Conservation (phyloP, 2,888 invertebrate species). For the Elgonia sp. region DNA sequence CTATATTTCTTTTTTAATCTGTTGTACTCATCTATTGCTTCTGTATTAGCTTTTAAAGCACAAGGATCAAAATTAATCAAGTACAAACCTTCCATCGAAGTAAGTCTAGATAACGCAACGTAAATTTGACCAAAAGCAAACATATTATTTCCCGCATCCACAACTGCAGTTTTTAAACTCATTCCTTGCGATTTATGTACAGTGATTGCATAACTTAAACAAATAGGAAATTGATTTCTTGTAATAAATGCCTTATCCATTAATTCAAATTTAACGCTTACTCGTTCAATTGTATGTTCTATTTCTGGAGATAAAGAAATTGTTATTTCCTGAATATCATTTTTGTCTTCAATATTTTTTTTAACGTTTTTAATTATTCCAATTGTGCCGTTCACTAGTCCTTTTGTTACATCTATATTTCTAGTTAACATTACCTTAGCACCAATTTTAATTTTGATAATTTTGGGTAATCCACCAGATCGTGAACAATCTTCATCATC, state of each 20-base stretch:
- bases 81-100: slow-evolving; percentile 10
- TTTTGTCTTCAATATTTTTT: slow-evolving; percentile 30
- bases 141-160: slow-evolving; percentile 72
- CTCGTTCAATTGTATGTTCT: slow-evolving; percentile 70
- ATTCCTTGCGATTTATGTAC: slow-evolving; percentile 76
- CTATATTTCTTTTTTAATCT: slow-evolving; percentile 69
- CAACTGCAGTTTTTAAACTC: slow-evolving; percentile 70
- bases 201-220: slow-evolving; percentile 58
- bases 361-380: slow-evolving; percentile 56
- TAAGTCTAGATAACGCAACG: slow-evolving; percentile 11
- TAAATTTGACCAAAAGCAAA: slow-evolving; percentile 72
- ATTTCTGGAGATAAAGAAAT: slow-evolving; percentile 44
- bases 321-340: slow-evolving; percentile 11
- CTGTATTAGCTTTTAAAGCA: slow-evolving; percentile 62
- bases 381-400: slow-evolving; percentile 80
- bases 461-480: slow-evolving; percentile 28
- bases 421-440: slow-evolving; percentile 50
- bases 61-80: slow-evolving; percentile 24
- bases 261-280: slow-evolving; percentile 76
- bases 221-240: slow-evolving; percentile 52
- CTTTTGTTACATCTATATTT: slow-evolving; percentile 72
- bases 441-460: slow-evolving; percentile 42
- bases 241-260: slow-evolving; percentile 42
- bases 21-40: slow-evolving; percentile 76
- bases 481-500: slow-evolving; percentile 35